Evolutionary conservation across 1,140 invertebrate species (phyloP).

Genomic region (Myzus persicae): DNA sequence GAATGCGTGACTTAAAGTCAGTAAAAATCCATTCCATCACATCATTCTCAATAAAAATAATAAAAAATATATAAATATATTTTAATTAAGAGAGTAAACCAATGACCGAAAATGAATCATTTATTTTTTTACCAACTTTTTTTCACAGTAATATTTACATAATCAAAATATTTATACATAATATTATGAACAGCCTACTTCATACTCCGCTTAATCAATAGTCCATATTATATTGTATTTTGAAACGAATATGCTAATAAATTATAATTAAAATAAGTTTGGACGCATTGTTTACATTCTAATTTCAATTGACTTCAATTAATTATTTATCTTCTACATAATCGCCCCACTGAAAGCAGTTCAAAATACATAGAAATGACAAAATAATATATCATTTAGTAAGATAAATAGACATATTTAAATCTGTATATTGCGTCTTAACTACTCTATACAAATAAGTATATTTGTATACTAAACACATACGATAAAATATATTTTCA

Average conservation of each 20-base stretch:
- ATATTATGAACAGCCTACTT: not conserved
- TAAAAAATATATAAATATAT: no score
- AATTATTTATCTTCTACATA: not conserved
- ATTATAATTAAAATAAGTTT: not conserved
- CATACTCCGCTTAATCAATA: not conserved
- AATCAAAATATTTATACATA: not conserved
- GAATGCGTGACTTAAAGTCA: no score
- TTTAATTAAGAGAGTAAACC: not conserved
- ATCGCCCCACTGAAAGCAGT: not conserved
- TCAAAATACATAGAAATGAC: not conserved
- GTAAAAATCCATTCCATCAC: no score
- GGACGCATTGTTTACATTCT: not conserved
- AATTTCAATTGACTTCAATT: not conserved
- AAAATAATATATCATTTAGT: not conserved
- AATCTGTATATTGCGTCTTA: not conserved
- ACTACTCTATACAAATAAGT: not conserved
- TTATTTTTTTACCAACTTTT: not conserved
- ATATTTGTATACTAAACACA: not conserved
- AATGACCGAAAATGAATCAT: not conserved
- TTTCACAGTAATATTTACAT: not conserved
- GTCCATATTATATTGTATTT: not conserved
- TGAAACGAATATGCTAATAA: not conserved
- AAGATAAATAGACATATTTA: not conserved
- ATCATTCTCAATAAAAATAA: no score
- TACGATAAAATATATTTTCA: not conserved